phyloP scores from a whole-genome alignment of 2,888 invertebrate genomes.

The Tipula lateralis region DNA sequence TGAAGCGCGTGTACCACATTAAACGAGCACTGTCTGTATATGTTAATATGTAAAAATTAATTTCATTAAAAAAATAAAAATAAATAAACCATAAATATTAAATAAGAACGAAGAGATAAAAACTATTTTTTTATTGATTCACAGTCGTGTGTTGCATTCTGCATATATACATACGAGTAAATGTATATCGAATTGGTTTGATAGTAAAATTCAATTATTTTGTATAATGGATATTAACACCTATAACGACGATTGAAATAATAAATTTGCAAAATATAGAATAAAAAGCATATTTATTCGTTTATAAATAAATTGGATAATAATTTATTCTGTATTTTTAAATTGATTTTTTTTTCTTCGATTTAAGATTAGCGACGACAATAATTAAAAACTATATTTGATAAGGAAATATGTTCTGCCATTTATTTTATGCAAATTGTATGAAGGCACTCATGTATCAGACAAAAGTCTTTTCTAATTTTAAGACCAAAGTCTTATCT shows the following conservation, averaged over 20 bases:
- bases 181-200: background rate
- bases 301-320: background rate
- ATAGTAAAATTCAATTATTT: background rate
- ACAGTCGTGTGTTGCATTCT: background rate
- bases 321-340: background rate
- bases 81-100: conserved; percentile 9
- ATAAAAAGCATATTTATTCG: background rate
- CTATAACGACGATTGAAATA: background rate
- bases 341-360: background rate
- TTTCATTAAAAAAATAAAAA: background rate
- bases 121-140: background rate
- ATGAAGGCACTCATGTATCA: background rate
- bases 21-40: background rate
- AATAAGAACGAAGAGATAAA: background rate
- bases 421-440: background rate
- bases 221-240: background rate
- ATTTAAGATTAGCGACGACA: background rate
- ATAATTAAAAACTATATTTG: background rate
- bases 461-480: background rate
- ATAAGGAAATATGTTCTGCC: background rate
- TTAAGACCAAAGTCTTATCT: background rate
- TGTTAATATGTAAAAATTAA: background rate
- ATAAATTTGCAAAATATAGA: background rate
- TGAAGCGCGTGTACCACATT: background rate
- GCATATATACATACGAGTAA: too few relatives aligned